Evolutionary conservation across 2,888 invertebrate species (phyloP), one percentile per base, ranked within the genome.

Genomic region (Eristalinus sepulchralis): DNA sequence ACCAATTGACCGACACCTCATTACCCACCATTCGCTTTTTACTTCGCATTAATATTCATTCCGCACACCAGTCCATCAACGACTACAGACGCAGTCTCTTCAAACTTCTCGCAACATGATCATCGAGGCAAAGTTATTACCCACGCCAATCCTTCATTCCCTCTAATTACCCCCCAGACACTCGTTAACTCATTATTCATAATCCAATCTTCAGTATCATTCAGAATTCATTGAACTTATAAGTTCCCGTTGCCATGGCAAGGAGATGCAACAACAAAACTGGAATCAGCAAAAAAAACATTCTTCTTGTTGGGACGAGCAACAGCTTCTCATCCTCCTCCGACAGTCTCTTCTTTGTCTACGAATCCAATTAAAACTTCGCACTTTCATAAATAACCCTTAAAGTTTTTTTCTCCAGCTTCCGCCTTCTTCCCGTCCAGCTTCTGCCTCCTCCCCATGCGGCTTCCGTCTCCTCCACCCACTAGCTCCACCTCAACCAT

Each of bases 281-380:
- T 0, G 17, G 5, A 27, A 27, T 2, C 2, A 27, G 27, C 27
- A 17, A 47, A n/a, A 17, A 60, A 57, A 9, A 66, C 22, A 22
- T 10, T 22, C 57, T n/a, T 57, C 20, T 22, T 22, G 13, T 3
- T 68, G 27, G 20, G 53, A 1, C 13, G 5, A 34, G 34, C 53
- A 62, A 39, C 62, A 79, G 59, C 60, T 60, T 39, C 39, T 31
- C 10, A 22, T 53, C 34, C 13, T 60, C 39, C 39, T 31, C 8
- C 22, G 33, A 24, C 13, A 36, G 8, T 47, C 31, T 64, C 59
- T 20, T 64, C 59, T 36, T 10, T 60, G 36, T 67, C 67, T 82
- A 67, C 31, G 64, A 76, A 82, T 77, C 82, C 76, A 82, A 82
- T 82, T 82, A 76, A 82, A 82, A 82, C 20, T 82, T 77, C 76